phyloP scores from a whole-genome alignment of 2,113 vertebrate genomes.

The Oxyura jamaicensis region DNA sequence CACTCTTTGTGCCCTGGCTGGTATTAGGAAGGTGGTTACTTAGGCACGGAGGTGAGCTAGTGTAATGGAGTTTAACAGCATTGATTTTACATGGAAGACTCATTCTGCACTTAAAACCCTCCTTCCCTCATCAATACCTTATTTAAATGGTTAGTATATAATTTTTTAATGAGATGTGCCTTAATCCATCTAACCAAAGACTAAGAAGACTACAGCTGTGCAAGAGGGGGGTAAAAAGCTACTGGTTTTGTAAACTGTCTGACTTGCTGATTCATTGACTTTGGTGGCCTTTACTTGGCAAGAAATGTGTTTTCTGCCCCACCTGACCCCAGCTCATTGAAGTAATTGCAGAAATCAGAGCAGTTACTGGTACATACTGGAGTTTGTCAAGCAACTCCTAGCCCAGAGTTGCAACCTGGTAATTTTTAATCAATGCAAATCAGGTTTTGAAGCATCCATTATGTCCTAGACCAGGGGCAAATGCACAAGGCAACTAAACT shows the following conservation, averaged over 20 bases:
- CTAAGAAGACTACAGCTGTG: background rate
- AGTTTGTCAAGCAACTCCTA: slow-evolving; percentile 57
- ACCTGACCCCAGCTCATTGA: slow-evolving; percentile 46
- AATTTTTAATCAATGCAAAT: slow-evolving; percentile 77
- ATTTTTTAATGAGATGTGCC: slow-evolving; percentile 52
- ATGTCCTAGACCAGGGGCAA: slow-evolving; percentile 45
- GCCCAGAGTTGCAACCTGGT: slow-evolving; percentile 16
- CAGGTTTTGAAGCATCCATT: slow-evolving; percentile 75
- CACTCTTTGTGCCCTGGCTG: background rate
- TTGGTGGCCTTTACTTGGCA: background rate
- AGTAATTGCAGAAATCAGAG: slow-evolving; percentile 52
- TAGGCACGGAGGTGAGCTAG: background rate
- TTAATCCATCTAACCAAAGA: background rate
- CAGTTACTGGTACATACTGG: slow-evolving; percentile 62
- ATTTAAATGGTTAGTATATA: slow-evolving; percentile 49
- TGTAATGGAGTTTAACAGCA: slow-evolving; percentile 57
- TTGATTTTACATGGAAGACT: slow-evolving; percentile 35
- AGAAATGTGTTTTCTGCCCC: background rate
- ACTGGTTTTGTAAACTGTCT: slow-evolving; percentile 15
- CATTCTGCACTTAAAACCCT: slow-evolving; percentile 48
- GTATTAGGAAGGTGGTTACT: background rate
- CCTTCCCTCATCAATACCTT: slow-evolving; percentile 15
- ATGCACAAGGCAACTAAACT: slow-evolving; percentile 51
- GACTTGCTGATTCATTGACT: slow-evolving; percentile 39
- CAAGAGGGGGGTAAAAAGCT: background rate